Percentiles rank a stretch among this genome's conserved stretches.
Evolutionary conservation across 1,140 invertebrate species (phyloP).

Genomic region (Zaprionus ornatus): DNA sequence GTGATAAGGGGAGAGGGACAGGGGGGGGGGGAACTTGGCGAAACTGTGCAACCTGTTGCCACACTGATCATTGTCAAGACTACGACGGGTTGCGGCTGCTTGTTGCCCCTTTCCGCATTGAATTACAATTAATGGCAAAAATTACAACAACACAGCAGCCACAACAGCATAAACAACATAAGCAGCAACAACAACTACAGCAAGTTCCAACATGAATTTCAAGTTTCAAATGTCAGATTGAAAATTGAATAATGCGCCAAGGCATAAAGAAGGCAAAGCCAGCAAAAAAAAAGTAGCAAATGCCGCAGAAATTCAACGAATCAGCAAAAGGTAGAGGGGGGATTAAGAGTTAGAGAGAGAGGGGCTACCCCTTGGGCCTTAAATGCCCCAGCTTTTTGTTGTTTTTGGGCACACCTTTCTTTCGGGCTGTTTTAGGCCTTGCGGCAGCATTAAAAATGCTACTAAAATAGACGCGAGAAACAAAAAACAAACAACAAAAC

Average conservation of each 20-base stretch:
- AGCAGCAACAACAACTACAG: constrained; percentile 8
- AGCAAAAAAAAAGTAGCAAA: constrained; percentile 41
- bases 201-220: constrained; percentile 54
- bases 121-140: constrained; percentile 75
- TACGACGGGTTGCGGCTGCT: constrained; percentile 15
- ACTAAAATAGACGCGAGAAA: constrained; percentile 65
- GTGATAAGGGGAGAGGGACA: background rate
- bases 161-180: constrained; percentile 33
- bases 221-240: constrained; percentile 73
- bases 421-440: constrained; percentile 53
- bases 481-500: constrained; percentile 17
- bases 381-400: constrained; percentile 53
- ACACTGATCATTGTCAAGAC: constrained; percentile 68
- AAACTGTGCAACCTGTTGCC: constrained; percentile 45
- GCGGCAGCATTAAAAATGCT: constrained; percentile 54
- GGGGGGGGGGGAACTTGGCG: background rate
- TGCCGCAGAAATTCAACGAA: constrained; percentile 34
- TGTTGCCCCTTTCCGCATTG: constrained; percentile 56
- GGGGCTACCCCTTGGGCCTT: constrained; percentile 30
- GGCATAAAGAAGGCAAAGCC: constrained; percentile 7
- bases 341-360: constrained; percentile 11
- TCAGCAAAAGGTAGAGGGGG: constrained; percentile 28
- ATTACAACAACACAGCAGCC: constrained; percentile 22
- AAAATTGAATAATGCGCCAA: constrained; percentile 45
- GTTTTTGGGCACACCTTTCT: constrained; percentile 20